phyloP scores from a whole-genome alignment of 2,888 invertebrate species.

The Leptopterna dolabrata region DNA sequence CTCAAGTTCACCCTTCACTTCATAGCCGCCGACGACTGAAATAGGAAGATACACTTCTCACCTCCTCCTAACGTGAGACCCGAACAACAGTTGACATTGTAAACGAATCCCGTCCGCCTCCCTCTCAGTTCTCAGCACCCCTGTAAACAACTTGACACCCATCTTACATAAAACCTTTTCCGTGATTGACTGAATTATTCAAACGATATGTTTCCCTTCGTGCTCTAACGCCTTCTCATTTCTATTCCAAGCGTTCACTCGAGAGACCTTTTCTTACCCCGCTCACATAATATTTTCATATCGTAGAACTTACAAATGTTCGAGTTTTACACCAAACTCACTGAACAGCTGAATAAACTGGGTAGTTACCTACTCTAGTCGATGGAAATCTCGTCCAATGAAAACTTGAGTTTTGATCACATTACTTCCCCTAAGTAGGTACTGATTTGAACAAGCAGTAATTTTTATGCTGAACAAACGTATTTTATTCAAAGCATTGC shows the following conservation, averaged over 20 bases:
- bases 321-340: neutral
- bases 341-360: neutral
- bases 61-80: neutral
- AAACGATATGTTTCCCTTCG: constrained; percentile 41
- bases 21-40: no score
- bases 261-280: neutral
- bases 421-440: no score
- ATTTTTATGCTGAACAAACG: no score
- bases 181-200: constrained; percentile 42
- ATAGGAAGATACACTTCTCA: neutral
- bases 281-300: neutral
- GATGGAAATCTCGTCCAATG: no score
- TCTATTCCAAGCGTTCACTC: neutral
- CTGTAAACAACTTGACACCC: neutral
- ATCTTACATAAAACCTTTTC: neutral
- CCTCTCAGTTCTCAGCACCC: neutral
- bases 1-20: no score
- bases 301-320: neutral
- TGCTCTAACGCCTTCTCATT: neutral
- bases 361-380: neutral
- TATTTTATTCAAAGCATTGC: no score
- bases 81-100: neutral
- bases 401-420: no score
- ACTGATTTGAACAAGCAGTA: no score
- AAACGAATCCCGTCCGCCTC: neutral